Conservation (phyloP, 2,797 vertebrate species). For the Coranthus polyacanthus region DNA sequence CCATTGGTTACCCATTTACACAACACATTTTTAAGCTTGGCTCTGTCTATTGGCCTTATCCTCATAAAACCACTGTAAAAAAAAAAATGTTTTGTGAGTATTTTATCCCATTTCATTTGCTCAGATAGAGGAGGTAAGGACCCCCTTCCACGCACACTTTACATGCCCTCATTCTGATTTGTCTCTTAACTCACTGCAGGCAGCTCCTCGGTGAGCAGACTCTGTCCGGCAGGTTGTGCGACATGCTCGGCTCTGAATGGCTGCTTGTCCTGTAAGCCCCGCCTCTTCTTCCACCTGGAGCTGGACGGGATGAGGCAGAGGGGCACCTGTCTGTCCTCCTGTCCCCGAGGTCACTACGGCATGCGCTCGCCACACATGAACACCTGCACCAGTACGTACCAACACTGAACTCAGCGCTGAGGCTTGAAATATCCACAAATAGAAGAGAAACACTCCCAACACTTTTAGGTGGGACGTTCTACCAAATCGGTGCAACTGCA, state of each 20-base stretch:
- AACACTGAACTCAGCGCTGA: background rate
- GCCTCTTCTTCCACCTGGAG: conserved; percentile 93
- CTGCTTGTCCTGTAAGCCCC: conserved; percentile 92
- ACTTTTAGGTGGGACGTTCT: background rate
- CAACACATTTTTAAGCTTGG: too few relatives aligned
- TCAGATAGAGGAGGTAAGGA: too few relatives aligned
- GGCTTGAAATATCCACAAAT: background rate
- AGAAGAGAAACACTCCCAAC: background rate
- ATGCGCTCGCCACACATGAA: conserved; percentile 90
- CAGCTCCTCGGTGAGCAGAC: conserved; percentile 36
- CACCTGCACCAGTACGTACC: conserved; percentile 90
- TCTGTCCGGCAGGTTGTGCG: conserved; percentile 89
- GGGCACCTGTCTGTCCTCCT: conserved; percentile 90
- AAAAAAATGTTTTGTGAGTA: too few relatives aligned
- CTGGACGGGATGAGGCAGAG: conserved; percentile 91
- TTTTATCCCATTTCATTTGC: too few relatives aligned
- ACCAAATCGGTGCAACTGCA: too few relatives aligned
- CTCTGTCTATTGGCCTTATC: too few relatives aligned
- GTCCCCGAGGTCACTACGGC: conserved; percentile 90
- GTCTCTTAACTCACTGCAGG: conserved; percentile 54
- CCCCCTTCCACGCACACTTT: too few relatives aligned
- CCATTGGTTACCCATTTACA: background rate
- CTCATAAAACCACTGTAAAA: too few relatives aligned
- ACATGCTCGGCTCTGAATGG: conserved; percentile 91
- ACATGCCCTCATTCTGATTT: background rate